Evolutionary conservation across 2,888 invertebrate genomes (phyloP), one percentile per base, ranked within the genome.

Genomic region (Drosophila peninsularis): DNA sequence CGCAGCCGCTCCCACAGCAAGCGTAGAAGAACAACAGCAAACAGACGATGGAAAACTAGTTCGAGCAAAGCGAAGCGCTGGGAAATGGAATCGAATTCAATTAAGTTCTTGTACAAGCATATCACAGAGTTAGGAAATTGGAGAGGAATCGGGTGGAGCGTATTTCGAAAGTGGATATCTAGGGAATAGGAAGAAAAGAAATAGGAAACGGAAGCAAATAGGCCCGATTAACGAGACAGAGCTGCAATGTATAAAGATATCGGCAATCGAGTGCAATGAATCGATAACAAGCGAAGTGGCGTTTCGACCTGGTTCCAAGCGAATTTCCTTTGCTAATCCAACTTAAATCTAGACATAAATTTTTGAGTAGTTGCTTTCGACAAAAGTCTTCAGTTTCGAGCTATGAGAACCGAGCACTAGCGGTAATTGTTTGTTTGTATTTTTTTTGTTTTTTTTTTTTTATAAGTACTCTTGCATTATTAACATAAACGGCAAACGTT

Each of bases 361-460:
- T 65, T 58, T 58, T 39, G 50, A 50, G 66, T 66, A 73, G 73
- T 34, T 24, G 58, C 71, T 71, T 65, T 39, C 36, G 21, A 45
- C 24, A 14, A 32, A 36, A 17, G 21, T 27, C 21, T 21, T 32
- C 14, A n/a, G 50, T 47, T 55, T 65, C 66, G 45, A 47, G 37
- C 65, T 44, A 64, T 27, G 32, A 32, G n/a, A 37, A 49, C 37
- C 39, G 50, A 45, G 32, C 32, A 45, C 62, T 67, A 73, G 67
- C 50, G 34, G 27, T 72, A 67, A 56, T 62, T 62, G 47, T 62
- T 56, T 52, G 21, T 61, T 41, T 39, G 44, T 13, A 13, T 41
- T 47, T 24, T 53, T 32, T 42, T 42, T 45, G 13, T 17, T 47
- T 42, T 61, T 69, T 44, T 45, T 24, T 39, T 21, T 36, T 27